These are phyloP conservation scores for Olivierus martensii DNA, from an alignment of 1,140 invertebrate genomes.

Conservation along the genomic window DNA sequence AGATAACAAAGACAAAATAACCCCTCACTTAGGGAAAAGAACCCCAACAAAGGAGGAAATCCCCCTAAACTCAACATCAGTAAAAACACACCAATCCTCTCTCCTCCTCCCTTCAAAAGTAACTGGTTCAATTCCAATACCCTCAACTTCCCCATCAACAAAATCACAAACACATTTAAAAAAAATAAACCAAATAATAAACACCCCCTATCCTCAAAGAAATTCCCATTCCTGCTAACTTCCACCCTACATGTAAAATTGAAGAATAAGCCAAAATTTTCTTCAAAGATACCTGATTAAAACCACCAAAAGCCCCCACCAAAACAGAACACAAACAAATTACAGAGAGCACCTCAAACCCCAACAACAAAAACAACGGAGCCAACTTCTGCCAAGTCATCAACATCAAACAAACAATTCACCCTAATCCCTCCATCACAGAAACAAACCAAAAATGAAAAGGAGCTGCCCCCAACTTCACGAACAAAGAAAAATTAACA, in stretches of 20 bases:
- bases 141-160: not conserved
- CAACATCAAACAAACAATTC: no score
- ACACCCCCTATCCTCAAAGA: not conserved
- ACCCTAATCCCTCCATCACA: no score
- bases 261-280: not conserved
- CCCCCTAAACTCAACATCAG: not conserved
- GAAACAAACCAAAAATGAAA: no score
- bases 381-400: no score
- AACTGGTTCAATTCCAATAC: not conserved
- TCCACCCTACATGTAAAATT: not conserved
- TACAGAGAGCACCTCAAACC: no score
- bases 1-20: not conserved
- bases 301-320: not conserved
- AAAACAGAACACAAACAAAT: not conserved
- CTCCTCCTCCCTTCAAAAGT: not conserved
- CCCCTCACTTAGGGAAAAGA: not conserved
- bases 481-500: no score
- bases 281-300: not conserved
- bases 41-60: not conserved
- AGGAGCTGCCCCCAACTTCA: no score
- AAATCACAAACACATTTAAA: not conserved
- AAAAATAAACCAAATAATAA: not conserved
- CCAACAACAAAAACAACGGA: no score
- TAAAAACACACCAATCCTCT: not conserved
- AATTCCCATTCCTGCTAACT: not conserved